These are phyloP conservation scores for Dendroctonus ponderosae DNA, from an alignment of 1,140 invertebrate species.

Conservation along the genomic window DNA sequence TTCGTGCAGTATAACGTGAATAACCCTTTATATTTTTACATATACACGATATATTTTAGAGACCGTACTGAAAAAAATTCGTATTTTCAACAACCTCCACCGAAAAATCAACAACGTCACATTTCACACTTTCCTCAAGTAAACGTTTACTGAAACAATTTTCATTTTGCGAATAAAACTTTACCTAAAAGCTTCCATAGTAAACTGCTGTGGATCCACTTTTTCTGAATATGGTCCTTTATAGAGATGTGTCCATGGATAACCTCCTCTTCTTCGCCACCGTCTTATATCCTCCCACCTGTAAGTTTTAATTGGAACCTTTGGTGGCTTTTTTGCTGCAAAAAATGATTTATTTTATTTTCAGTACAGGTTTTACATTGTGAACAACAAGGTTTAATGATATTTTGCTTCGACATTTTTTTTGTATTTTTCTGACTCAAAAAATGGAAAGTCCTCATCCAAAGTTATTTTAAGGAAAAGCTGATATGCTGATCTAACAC, in stretches of 20 bases:
- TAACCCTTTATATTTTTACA: too few relatives aligned
- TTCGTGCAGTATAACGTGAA: too few relatives aligned
- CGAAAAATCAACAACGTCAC: neutral
- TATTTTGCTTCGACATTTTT: too few relatives aligned
- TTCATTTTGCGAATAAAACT: neutral
- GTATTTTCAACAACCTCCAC: too few relatives aligned
- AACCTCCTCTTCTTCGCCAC: slow-evolving; percentile 59
- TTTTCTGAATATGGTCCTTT: slow-evolving; percentile 45
- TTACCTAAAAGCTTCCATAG: slow-evolving; percentile 41
- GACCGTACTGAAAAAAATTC: too few relatives aligned
- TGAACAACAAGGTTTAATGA: too few relatives aligned
- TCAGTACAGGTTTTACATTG: too few relatives aligned
- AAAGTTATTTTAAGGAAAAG: too few relatives aligned
- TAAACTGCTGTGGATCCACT: slow-evolving; percentile 41
- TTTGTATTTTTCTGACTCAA: too few relatives aligned
- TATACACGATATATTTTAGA: too few relatives aligned
- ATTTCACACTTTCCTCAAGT: neutral
- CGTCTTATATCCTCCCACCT: slow-evolving; percentile 70
- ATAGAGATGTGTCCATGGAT: slow-evolving; percentile 68
- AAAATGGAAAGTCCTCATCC: too few relatives aligned
- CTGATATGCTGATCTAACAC: too few relatives aligned
- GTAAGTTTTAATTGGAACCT: slow-evolving; percentile 65
- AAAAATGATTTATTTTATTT: slow-evolving; percentile 3
- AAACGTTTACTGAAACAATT: neutral
- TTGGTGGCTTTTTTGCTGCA: slow-evolving; percentile 53